Base-by-base conservation (phyloP, 1,140 invertebrate genomes). In the Sesamia nonagrioides region DNA sequence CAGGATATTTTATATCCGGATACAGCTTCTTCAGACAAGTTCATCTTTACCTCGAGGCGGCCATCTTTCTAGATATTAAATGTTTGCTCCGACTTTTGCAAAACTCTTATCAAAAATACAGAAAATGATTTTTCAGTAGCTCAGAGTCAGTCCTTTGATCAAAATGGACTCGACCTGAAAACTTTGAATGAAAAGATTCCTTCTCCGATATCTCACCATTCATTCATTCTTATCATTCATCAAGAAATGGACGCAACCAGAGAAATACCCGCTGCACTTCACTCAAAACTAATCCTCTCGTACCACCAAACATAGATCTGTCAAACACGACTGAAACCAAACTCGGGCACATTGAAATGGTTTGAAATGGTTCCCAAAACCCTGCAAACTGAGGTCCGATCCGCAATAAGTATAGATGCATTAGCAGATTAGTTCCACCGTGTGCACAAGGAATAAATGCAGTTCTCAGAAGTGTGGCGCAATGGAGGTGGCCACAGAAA, bases 391-490 rank as follows among this genome's bases (percentile, higher is more conserved):
- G 48, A 58, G 42, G 37, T 56, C 73, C 45, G 54, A 54, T 75
- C 33, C 48, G 37, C 17, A 48, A 21, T 69, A 84, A 87, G 84
- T 88, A 82, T 81, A 84, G 78, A 77, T 80, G 83, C 86, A 88
- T 88, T 88, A 88, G 86, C 60, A 80, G 85, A 88, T 88, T 88
- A 86, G 79, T 83, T 85, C 81, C 63, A 61, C 33, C 81, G 81
- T 79, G 60, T 75, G 81, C 75, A 63, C 56, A 78, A 79, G 66
- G 80, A 82, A 81, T 81, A 80, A 81, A 72, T 82, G 78, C 74
- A 77, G 72, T 63, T 74, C 72, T 75, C 37, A 9, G 73, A 40
- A 33, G 37, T 74, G 37, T 6, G 1, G 66, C 33, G 21, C 7
- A 54, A 50, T 61, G 45, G 60, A 48, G 48, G 58, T 79, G 48